phyloP scores from a whole-genome alignment of 2,113 vertebrate genomes.

The Mola mola region DNA sequence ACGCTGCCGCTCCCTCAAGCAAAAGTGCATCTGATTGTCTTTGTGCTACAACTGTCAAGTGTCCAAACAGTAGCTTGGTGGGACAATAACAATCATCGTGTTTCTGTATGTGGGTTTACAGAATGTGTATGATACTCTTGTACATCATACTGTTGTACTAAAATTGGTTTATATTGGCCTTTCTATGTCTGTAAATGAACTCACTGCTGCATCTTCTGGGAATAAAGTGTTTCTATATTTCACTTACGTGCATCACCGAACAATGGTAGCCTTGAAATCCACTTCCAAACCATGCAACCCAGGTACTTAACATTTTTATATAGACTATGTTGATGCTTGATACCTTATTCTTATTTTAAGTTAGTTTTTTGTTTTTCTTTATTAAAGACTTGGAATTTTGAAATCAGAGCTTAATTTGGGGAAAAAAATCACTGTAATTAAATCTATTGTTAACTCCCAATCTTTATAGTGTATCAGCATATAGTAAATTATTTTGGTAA shows the following conservation, averaged over 20 bases:
- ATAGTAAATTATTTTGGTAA: no score
- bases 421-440: no score
- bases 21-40: constrained; percentile 47
- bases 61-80: constrained; percentile 58
- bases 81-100: constrained; percentile 67
- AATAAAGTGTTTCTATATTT: constrained; percentile 84
- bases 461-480: no score
- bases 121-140: constrained; percentile 65
- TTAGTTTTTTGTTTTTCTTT: no score
- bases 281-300: no score
- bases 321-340: no score
- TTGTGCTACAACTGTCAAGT: constrained; percentile 63
- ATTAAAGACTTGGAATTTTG: no score
- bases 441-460: no score
- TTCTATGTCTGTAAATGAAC: constrained; percentile 76
- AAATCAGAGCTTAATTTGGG: no score
- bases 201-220: constrained; percentile 70
- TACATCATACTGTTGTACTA: constrained; percentile 76
- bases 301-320: no score
- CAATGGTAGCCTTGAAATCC: no score
- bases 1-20: constrained; percentile 33
- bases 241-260: constrained; percentile 35
- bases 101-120: constrained; percentile 73
- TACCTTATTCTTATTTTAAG: no score
- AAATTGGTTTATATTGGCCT: constrained; percentile 71